phyloP scores from a whole-genome alignment of 2,888 invertebrate genomes.

The Formica aserva region DNA sequence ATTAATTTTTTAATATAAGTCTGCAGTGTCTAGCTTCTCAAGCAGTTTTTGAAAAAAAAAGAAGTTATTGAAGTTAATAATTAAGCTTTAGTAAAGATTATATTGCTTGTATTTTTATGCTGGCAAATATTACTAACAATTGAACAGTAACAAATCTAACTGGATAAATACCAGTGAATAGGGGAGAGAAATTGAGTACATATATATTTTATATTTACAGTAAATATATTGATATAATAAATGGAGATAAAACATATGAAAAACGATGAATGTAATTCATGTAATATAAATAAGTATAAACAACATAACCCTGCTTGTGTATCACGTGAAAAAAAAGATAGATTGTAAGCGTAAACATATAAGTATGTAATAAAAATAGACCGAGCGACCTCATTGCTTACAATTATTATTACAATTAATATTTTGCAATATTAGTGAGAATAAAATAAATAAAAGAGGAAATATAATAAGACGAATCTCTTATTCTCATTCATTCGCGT shows the following conservation, averaged over 20 bases:
- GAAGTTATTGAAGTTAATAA: conserved; percentile 26
- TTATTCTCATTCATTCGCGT: no score
- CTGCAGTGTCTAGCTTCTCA: conserved; percentile 39
- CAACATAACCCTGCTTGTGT: neutral
- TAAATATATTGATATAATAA: conserved; percentile 47
- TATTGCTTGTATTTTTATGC: conserved; percentile 45
- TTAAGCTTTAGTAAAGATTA: conserved; percentile 37
- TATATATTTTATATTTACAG: conserved; percentile 56
- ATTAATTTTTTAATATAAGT: conserved; percentile 39
- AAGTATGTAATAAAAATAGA: no score
- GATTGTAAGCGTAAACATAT: no score
- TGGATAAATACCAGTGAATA: conserved; percentile 30
- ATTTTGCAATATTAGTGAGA: no score
- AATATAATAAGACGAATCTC: no score
- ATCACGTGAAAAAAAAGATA: no score
- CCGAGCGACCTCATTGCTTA: no score
- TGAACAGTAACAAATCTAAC: neutral
- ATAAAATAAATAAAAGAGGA: no score
- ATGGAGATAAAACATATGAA: neutral
- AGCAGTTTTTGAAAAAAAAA: conserved; percentile 29
- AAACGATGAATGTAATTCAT: neutral
- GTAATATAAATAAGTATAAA: conserved; percentile 11
- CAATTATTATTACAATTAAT: no score
- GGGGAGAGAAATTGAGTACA: conserved; percentile 36
- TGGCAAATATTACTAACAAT: conserved; percentile 22